Evolutionary conservation across 1,140 invertebrate species (phyloP), one percentile per base, ranked within the genome.

Genomic region (Cotesia glomerata): DNA sequence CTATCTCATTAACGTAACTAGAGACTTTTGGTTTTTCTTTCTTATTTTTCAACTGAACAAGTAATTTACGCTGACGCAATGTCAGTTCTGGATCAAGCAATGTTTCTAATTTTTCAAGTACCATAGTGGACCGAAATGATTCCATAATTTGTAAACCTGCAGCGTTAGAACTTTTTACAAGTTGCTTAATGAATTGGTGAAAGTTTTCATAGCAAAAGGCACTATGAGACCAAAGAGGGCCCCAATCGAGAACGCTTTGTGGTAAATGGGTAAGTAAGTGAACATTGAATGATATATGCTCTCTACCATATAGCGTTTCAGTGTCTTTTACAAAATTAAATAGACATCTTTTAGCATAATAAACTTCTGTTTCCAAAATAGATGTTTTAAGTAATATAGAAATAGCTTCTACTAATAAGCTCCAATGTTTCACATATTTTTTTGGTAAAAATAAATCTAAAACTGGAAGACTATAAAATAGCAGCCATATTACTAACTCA

Each of bases 241-340:
- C 61, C 61, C 61, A 63, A 36, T 63, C 14, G 5, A 36, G 32
- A 16, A 63, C 61, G 16, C 13, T 45, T 0, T 63, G 4, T 3
- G 34, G 8, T 63, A 63, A 16, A 45, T 63, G 61, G 8, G 35
- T 14, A 3, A 63, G 13, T 14, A 35, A 62, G 14, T 63, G 61
- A 36, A 73, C 71, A 68, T 81, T 80, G 45, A 77, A 79, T 9
- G 68, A 74, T 49, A 76, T 52, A 13, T 77, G 13, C 11, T 65
- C 45, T 14, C n/a, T 45, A 0, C 71, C 69, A 67, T 80, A 81
- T 8, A 78, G 69, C 18, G 9, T 11, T 18, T 72, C 35, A 11
- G 72, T 71, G 14, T 72, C 36, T 66, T 71, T 36, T 13, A 80
- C 76, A 65, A 80, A 80, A 45, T 74, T 5, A 5, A 77, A 35